Percentiles rank a stretch among this genome's conserved stretches.
Evolutionary conservation across 2,113 vertebrate species (phyloP).

Genomic region (Trematocara variabile): DNA sequence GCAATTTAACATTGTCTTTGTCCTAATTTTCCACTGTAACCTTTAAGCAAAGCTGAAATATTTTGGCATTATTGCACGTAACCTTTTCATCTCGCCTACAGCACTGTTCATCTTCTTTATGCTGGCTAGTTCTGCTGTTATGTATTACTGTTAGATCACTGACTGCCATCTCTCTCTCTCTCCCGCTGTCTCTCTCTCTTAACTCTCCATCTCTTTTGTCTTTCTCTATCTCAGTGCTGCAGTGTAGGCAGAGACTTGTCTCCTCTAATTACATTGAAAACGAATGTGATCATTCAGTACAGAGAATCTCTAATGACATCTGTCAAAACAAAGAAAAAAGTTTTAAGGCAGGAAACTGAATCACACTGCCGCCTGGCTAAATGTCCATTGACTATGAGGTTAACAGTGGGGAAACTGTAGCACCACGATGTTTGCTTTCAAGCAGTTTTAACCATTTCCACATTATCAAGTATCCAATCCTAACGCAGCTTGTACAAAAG

Average conservation of each 20-base stretch:
- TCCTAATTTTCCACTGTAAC: conserved; percentile 41
- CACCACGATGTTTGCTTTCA: not conserved
- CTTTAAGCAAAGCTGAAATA: conserved; percentile 50
- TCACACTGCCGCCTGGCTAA: not conserved
- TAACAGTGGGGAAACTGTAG: not conserved
- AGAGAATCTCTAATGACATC: conserved; percentile 45
- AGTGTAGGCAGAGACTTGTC: conserved; percentile 57
- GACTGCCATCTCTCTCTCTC: conserved; percentile 12
- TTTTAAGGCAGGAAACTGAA: conserved; percentile 33
- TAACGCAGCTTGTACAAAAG: not conserved
- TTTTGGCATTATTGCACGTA: conserved; percentile 38
- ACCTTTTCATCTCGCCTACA: conserved; percentile 65
- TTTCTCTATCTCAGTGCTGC: conserved; percentile 21
- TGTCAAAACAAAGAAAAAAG: conserved; percentile 47
- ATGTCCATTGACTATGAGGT: not conserved
- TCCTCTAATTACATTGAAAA: conserved; percentile 55
- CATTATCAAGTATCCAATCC: not conserved
- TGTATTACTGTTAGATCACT: conserved; percentile 57
- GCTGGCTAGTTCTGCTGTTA: conserved; percentile 40
- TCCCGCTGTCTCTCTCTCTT: not conserved
- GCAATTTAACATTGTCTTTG: conserved; percentile 3
- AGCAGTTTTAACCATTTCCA: not conserved
- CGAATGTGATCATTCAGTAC: conserved; percentile 54
- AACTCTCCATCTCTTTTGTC: conserved; percentile 3
- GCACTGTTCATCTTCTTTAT: conserved; percentile 43